These are phyloP conservation scores for Pseudeuparius sepicola DNA, from an alignment of 2,888 invertebrate species.

Conservation along the genomic window DNA sequence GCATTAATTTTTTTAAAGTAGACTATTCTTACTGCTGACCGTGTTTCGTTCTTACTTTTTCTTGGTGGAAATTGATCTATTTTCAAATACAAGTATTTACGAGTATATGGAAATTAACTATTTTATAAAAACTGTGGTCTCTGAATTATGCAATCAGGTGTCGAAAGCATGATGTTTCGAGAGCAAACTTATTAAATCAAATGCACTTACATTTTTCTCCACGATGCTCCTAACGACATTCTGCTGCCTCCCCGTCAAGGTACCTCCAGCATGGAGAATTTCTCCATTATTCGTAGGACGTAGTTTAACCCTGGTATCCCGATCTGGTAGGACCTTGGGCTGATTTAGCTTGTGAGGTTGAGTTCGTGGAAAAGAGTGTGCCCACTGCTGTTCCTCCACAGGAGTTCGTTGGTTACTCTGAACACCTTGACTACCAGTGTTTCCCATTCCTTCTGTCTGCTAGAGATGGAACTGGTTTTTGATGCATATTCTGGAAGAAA, in stretches of 20 bases:
- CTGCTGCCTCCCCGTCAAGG: constrained; percentile 58
- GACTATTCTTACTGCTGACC: too few relatives aligned
- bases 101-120: too few relatives aligned
- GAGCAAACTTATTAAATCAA: too few relatives aligned
- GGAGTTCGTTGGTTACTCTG: constrained; percentile 26
- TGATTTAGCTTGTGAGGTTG: constrained; percentile 27
- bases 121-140: too few relatives aligned
- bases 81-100: too few relatives aligned
- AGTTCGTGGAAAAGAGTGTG: constrained; percentile 33
- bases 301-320: constrained; percentile 49
- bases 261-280: constrained; percentile 73
- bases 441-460: constrained; percentile 34
- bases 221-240: not conserved
- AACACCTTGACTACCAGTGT: constrained; percentile 36
- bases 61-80: too few relatives aligned
- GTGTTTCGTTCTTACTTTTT: too few relatives aligned
- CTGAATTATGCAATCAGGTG: too few relatives aligned
- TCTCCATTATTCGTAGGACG: constrained; percentile 75
- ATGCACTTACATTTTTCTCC: too few relatives aligned
- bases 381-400: constrained; percentile 29
- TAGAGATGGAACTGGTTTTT: constrained; percentile 5
- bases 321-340: constrained; percentile 55
- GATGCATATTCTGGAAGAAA: constrained; percentile 20
- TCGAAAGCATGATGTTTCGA: too few relatives aligned
- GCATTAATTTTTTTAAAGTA: too few relatives aligned